These are phyloP conservation scores for Pardosa pseudoannulata DNA, from an alignment of 2,888 invertebrate species.

Conservation along the genomic window DNA sequence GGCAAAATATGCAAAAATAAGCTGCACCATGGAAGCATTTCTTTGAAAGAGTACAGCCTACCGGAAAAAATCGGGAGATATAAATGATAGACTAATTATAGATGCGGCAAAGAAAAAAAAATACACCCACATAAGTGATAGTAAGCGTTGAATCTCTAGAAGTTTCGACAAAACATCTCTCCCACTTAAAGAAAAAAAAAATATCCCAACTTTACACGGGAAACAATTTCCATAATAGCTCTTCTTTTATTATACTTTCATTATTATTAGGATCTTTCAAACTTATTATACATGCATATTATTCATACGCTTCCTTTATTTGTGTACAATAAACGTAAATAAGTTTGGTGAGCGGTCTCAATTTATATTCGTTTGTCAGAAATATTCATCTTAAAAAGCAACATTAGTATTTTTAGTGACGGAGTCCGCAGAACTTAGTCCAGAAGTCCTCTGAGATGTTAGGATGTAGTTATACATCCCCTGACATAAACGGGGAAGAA, in stretches of 20 bases:
- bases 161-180: neutral
- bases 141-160: neutral
- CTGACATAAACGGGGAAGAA: neutral
- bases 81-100: neutral
- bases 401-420: constrained; percentile 4
- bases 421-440: neutral
- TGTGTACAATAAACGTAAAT: constrained; percentile 4
- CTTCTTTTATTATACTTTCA: neutral
- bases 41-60: too few relatives aligned
- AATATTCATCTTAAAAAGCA: neutral
- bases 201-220: neutral
- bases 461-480: neutral
- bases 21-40: too few relatives aligned
- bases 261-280: constrained; percentile 4
- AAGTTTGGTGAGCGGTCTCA: neutral
- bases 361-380: constrained; percentile 17
- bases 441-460: neutral
- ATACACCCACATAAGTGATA: too few relatives aligned
- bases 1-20: too few relatives aligned
- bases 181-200: neutral
- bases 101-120: neutral
- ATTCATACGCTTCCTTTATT: neutral
- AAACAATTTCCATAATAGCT: constrained; percentile 11
- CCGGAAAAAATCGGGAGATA: too few relatives aligned
- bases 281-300: constrained; percentile 15